Evolutionary conservation across 2,888 invertebrate genomes (phyloP), one percentile per base, ranked within the genome.

Genomic region (Agrotis puta): DNA sequence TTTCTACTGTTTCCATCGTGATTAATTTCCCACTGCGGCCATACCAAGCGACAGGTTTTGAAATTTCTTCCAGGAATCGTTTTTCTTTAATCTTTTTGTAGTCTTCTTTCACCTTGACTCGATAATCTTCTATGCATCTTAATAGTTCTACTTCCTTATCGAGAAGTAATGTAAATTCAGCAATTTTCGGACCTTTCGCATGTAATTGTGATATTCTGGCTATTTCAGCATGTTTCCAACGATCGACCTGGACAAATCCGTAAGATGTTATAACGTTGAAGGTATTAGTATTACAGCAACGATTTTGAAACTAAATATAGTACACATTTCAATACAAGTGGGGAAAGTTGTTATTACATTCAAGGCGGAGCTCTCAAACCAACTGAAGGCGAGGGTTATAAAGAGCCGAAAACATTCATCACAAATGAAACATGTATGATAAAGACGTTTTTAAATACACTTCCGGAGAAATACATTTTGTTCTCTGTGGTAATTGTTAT

Each of bases 1-100:
- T 98, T 90, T 98, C 98, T 64, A 98, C 90, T 0, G 98, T 98
- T 83, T 98, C 98, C 98, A 99, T 97, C 80, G 97, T 97, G 22
- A 98, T 97, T 48, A 97, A 89, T 74, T 95, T 96, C 24, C 97
- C 97, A 87, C 98, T 98, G 84, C 97, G 97, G 47, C 97, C 97
- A 74, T 97, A 97, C 98, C 98, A 98, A 70, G 97, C 97, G 54
- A 98, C 96, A 0, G 99, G 98, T 80, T 97, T 96, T 5, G 97
- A 97, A 88, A 98, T 97, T 84, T 97, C 96, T 78, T 97, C 97
- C 56, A 98, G 94, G 87, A 98, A 97, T 75, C 96, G 95, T 59
- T 97, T 95, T 64, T 97, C 96, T 80, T 96, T 97, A 68, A 96
- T 96, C 79, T 97, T 96, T 79, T 96, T 94, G 85, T 96, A 94